Base-by-base conservation (phyloP, 2,888 invertebrate genomes). In the Nebria salina region DNA sequence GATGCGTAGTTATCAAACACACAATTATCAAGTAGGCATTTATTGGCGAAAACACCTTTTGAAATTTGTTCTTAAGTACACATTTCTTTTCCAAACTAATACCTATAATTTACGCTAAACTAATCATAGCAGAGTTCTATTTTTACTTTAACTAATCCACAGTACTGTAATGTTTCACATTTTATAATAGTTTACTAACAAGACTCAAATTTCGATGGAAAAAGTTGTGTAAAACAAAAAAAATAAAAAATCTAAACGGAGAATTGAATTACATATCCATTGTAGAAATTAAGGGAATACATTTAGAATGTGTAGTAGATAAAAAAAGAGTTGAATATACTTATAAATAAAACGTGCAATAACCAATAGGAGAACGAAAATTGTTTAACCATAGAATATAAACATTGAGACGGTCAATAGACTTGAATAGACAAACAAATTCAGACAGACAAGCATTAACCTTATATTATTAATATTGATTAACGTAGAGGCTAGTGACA, bases 321-420 rank as follows among this genome's bases (percentile, higher is more conserved):
- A 2, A 54, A 54, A 6, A 11, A 13, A 1, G 9, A 75, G 80
- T 80, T 80, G 75, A 80, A 75, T 75, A 75, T 66, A 75, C 80
- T 75, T 70, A 15, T 26, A 75, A 74, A 25, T 75, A 25, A 8
- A 80, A 80, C 80, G 80, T 80, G 80, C 79, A 74, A 79, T 79
- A 75, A 65, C 65, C 65, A 54, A 41, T 73, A 65, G 2, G 25
- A 78, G 72, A 54, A 54, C 8, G 2, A 13, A 54, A 54, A 13
- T 54, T 4, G 34, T 54, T 7, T 42, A 75, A 75, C 75, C 75
- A 41, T 64, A 26, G 65, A 20, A 41, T 41, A 34, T n/a, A 68
- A 68, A 68, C 68, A 68, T 25, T 25, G 25, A 25, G 9, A 9
- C 78, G 68, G 80, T 80, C 80, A 80, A 80, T 80, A 80, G 34